These are phyloP conservation scores for Tiaroga cobitis DNA, from an alignment of 2,797 vertebrate species.

Conservation along the genomic window DNA sequence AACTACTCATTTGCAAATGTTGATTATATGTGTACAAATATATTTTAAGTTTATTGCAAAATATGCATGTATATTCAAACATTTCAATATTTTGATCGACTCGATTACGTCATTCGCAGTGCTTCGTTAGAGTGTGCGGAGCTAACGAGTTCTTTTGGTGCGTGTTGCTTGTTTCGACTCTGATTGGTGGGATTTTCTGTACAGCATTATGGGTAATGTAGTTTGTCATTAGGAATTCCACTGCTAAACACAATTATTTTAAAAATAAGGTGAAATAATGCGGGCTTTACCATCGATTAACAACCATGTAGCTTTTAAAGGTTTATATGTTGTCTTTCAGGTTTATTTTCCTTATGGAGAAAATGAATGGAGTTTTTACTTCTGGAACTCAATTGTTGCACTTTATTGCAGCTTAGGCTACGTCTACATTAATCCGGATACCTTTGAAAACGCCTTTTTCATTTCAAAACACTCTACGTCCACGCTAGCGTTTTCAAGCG, in stretches of 20 bases:
- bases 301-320: not conserved
- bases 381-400: not conserved
- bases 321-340: not conserved
- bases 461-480: too few species aligned
- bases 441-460: too few species aligned
- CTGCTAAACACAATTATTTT: not conserved
- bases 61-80: not conserved
- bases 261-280: not conserved
- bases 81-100: not conserved
- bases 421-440: not conserved
- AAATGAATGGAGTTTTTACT: not conserved
- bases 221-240: not conserved
- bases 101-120: not conserved
- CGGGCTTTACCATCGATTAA: not conserved
- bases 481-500: too few species aligned
- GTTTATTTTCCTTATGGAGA: not conserved
- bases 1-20: not conserved
- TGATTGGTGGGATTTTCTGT: not conserved
- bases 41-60: not conserved
- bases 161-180: not conserved
- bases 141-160: not conserved
- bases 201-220: not conserved
- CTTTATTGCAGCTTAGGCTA: not conserved
- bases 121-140: not conserved
- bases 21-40: too few species aligned